Evolutionary conservation across 2,113 vertebrate species (phyloP), one percentile per base, ranked within the genome.

Genomic region (Tyrannus savana): DNA sequence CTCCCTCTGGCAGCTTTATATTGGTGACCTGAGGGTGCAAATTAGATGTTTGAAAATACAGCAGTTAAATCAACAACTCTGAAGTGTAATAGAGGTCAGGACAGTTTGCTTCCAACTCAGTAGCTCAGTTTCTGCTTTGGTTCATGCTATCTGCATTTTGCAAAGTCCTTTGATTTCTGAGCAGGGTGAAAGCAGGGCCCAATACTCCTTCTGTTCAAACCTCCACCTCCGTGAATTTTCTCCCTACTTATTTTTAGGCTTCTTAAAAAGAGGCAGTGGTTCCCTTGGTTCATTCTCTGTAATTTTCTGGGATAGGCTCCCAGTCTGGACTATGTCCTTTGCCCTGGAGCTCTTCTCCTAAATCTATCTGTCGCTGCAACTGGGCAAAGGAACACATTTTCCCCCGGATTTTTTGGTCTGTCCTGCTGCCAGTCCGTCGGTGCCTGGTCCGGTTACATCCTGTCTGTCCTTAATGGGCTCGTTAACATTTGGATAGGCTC

Each of bases 11-110:
- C 95, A 96, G 95, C 83, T 96, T 95, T 95, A 95, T 93, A 89
- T 89, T 78, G 86, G 86, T 96, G 95, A 97, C 95, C 93, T 64
- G 91, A 91, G 93, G 86, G 96, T 96, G 94, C 91, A 97, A 93
- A 96, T 96, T 92, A 96, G 90, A 84, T 95, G 90, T 96, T 97
- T 96, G 92, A 94, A 96, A 96, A 96, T 88, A 93, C 86, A 89
- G 92, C 94, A 92, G 94, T 96, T 96, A 95, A 97, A 95, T 96
- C 96, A 95, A 95, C 93, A 95, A 64, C 95, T 96, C 90, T 87
- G 92, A 90, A 96, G 93, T 90, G 90, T 94, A 96, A 97, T 92
- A 96, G 93, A 94, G 96, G 92, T 96, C 93, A 96, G 76, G 58
- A 82, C 31, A 94, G 83, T 84, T 96, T 84, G 73, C 85, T 93